Base-by-base conservation (phyloP, 2,797 vertebrate species). In the Hirundo rustica region DNA sequence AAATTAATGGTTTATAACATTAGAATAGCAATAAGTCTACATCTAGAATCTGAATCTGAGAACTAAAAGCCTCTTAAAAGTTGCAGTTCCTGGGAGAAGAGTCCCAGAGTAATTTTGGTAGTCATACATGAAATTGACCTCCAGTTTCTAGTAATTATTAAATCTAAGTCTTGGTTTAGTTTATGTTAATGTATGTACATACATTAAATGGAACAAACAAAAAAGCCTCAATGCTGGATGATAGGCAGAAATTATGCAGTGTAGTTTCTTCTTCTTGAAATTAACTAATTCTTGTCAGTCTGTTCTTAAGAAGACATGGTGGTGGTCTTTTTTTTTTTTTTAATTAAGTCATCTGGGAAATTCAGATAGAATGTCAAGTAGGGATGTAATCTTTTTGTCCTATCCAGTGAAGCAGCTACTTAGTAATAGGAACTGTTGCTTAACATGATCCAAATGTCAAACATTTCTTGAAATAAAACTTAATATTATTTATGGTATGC, bases 221-320 rank as follows among this genome's bases (percentile, higher is more conserved):
- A 50, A 27, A 55, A 14, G 0, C 1, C 8, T 32, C 23, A 27
- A 0, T 58, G 10, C 11, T 40, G 72, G 44, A 14, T 50, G 21
- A 13, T 45, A 72, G 54, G 54, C 13, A 77, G n/a, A 83, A 85
- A 68, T 62, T 62, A n/a, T 0, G 4, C n/a, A 23, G 18, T 67
- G 51, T 44, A 21, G 6, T 70, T 91, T 89, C 47, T 68, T 40
- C 47, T 62, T 64, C 87, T 45, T 62, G 51, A 55, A 70, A 60
- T 74, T 6, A 29, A 8, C 5, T 34, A 30, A 42, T 53, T 85
- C 26, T 68, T 2, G 0, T 79, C 20, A 73, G 2, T 54, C 13
- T 20, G 5, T 66, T 76, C 27, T 53, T 42, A 71, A 71, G 22
- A 66, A 76, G 38, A 22, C 10, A 6, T 9, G 5, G 50, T 54